A percentile compares a stretch with the other conserved stretches of the same genome.
Evolutionary conservation across 2,797 vertebrate genomes (phyloP).

Genomic region (Mus minutoides): DNA sequence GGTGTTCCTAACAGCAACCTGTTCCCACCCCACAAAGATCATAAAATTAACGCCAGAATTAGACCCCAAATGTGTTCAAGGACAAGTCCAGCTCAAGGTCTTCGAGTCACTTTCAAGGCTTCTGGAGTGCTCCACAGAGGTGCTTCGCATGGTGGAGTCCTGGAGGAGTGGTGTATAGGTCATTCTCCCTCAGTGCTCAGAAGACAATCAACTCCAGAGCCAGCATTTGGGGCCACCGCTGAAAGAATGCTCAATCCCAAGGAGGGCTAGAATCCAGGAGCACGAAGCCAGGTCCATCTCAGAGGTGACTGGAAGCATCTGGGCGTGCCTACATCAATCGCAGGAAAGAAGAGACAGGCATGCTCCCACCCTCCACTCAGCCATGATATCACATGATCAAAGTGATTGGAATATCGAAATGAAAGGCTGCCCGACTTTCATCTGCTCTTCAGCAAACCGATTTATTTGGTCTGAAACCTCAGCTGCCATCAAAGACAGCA

Average conservation of each 20-base stretch:
- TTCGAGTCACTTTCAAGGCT: accelerated
- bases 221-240: not conserved
- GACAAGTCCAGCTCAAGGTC: not conserved
- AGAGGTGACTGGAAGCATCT: accelerated
- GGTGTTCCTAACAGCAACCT: not conserved
- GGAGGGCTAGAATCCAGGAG: not conserved
- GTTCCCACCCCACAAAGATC: not conserved
- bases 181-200: not conserved
- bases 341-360: accelerated
- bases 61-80: not conserved
- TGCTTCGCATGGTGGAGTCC: accelerated
- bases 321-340: not conserved
- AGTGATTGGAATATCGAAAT: not conserved
- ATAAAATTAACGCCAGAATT: accelerated
- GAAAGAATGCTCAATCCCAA: accelerated
- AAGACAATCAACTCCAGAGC: not conserved
- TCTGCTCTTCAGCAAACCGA: not conserved
- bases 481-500: not conserved
- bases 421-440: not conserved
- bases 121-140: accelerated
- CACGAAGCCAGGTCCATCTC: accelerated
- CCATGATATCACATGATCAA: not conserved
- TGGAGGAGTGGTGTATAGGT: not conserved
- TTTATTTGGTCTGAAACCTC: not conserved
- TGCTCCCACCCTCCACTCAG: accelerated